Percentiles rank a stretch among this genome's conserved stretches.
These are phyloP conservation scores for Cinara cedri DNA, from an alignment of 2,888 invertebrate species.

Conservation along the genomic window DNA sequence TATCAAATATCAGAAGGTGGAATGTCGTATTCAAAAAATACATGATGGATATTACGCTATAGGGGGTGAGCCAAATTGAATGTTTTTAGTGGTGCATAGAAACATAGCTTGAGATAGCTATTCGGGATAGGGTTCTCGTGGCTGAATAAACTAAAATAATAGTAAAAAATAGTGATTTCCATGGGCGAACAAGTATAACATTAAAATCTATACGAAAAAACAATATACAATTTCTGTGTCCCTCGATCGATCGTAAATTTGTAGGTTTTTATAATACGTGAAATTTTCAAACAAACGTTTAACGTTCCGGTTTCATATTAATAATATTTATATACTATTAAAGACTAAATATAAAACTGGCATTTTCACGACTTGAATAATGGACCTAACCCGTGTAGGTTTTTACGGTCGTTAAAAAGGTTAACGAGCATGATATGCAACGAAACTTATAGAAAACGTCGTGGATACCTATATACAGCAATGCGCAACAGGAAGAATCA, in stretches of 20 bases:
- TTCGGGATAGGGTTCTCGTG: too few species aligned
- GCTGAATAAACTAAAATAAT: too few species aligned
- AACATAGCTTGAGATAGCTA: too few species aligned
- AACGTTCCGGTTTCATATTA: constrained; percentile 2
- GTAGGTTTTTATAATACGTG: neutral
- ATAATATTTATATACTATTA: neutral
- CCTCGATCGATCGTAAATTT: neutral
- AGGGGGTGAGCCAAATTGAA: too few species aligned
- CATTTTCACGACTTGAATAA: constrained; percentile 30
- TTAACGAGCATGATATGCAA: constrained; percentile 38
- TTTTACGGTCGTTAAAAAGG: constrained; percentile 45
- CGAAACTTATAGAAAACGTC: neutral
- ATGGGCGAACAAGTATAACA: neutral
- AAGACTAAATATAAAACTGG: neutral
- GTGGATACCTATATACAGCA: neutral
- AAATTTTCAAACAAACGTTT: neutral
- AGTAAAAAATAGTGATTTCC: neutral
- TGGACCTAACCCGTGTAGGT: neutral
- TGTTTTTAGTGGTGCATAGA: too few species aligned
- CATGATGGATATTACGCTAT: too few species aligned
- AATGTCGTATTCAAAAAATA: too few species aligned
- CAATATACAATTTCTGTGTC: neutral
- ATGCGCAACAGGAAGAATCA: constrained; percentile 23
- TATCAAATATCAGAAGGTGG: too few species aligned
- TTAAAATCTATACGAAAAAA: neutral